These are phyloP conservation scores for Dendronephthya gigantea DNA, from an alignment of 64 coral and sea anemone species.

Conservation along the genomic window DNA sequence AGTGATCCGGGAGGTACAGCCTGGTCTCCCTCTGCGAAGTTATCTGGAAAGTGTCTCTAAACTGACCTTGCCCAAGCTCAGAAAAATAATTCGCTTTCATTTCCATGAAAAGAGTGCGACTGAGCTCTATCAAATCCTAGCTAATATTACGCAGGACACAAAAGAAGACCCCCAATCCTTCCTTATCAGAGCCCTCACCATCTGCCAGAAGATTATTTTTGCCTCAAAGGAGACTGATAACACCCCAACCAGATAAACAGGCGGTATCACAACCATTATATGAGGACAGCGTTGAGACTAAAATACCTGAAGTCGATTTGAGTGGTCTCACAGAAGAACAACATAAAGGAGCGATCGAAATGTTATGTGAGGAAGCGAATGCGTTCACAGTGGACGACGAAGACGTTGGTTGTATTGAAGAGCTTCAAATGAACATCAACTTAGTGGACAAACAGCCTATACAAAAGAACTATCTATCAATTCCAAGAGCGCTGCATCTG, in stretches of 20 bases:
- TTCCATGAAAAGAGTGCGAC: conserved; percentile 43
- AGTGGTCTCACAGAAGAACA: conserved; percentile 27
- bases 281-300: background rate
- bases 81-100: conserved; percentile 35
- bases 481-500: conserved; percentile 14
- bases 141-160: conserved; percentile 28
- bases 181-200: conserved; percentile 36
- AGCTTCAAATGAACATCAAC: conserved; percentile 22
- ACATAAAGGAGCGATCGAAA: background rate
- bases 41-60: conserved; percentile 30
- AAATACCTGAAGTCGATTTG: background rate
- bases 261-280: conserved; percentile 17
- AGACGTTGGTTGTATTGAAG: conserved; percentile 17
- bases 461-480: conserved; percentile 12
- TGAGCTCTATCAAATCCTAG: conserved; percentile 37
- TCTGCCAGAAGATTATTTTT: conserved; percentile 45
- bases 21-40: conserved; percentile 26
- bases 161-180: conserved; percentile 48
- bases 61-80: conserved; percentile 25
- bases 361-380: conserved; percentile 30
- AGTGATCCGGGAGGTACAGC: background rate
- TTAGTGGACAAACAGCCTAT: conserved; percentile 18
- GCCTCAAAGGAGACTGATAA: conserved; percentile 31
- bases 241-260: background rate
- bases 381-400: conserved; percentile 25